These are phyloP conservation scores for Solenopsis invicta DNA, from an alignment of 1,140 invertebrate species.

Conservation along the genomic window DNA sequence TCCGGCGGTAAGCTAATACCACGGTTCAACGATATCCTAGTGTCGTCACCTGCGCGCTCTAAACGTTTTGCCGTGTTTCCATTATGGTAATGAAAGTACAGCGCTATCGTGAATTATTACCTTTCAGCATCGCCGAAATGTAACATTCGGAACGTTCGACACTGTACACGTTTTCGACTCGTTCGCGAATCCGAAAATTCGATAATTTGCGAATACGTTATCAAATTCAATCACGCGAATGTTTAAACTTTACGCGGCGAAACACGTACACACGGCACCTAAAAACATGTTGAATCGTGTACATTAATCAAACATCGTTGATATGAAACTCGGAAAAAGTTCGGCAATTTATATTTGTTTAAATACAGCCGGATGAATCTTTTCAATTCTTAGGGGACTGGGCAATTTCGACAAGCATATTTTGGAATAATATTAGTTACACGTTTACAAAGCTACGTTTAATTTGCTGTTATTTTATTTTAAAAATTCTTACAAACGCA, in stretches of 20 bases:
- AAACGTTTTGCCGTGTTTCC: slow-evolving; percentile 50
- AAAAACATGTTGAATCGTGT: neutral
- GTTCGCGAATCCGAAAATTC: slow-evolving; percentile 46
- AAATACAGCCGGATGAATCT: neutral
- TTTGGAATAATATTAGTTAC: neutral
- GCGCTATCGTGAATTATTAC: slow-evolving; percentile 59
- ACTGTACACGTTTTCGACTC: slow-evolving; percentile 39
- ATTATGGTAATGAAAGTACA: slow-evolving; percentile 54
- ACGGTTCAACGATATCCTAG: slow-evolving; percentile 55
- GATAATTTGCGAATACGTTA: slow-evolving; percentile 62
- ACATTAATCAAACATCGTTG: slow-evolving; percentile 24
- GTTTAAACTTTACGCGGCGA: slow-evolving; percentile 31
- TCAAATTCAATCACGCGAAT: slow-evolving; percentile 57
- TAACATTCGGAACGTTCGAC: slow-evolving; percentile 12
- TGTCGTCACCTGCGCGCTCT: slow-evolving; percentile 30
- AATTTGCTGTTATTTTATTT: neutral
- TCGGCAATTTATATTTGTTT: slow-evolving; percentile 11
- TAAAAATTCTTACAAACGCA: neutral
- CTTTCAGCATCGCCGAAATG: slow-evolving; percentile 37
- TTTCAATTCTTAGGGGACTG: slow-evolving; percentile 1
- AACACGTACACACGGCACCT: neutral
- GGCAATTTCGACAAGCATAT: neutral
- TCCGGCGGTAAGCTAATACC: slow-evolving; percentile 45
- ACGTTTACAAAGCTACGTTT: neutral
- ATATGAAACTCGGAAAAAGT: slow-evolving; percentile 31